Base-by-base conservation (phyloP, 1,140 invertebrate genomes). In the Episyrphus balteatus region DNA sequence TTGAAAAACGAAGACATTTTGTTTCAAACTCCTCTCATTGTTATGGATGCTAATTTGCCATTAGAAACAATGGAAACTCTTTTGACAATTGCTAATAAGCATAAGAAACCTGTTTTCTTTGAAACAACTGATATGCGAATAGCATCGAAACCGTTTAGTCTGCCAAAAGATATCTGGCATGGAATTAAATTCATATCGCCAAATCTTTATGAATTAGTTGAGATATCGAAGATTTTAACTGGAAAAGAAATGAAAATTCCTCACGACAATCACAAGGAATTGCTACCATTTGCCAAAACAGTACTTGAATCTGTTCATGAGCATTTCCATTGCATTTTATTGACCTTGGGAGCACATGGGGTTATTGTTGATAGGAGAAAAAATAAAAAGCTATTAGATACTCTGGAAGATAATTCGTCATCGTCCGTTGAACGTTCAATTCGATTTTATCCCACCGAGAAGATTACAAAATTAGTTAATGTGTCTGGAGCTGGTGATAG, bases 41-140 rank as follows among this genome's bases (percentile, higher is more conserved):
- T 91, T 36, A 66, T 93, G 18, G 91, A 94, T 71, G 87, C 82
- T 18, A 94, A 93, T 70, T 66, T 84, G 40, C 76, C 84, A 12
- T 44, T 74, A 39, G 65, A 77, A 21, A 78, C 84, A 1, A 82
- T 93, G 59, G 65, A 75, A 40, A 71, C 73, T 47, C 66, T 81
- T 12, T 60, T 89, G 39, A 59, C 80, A 45, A 55, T 84, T 7
- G 86, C 85, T 32, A 47, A 68, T 6, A 54, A 73, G 43, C 59
- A 77, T 30, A 59, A 75, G 31, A 76, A 83, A 56, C 86, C 87
- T 62, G 80, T 82, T 2, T 81, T 80, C 66, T 84, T 76, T 63
- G 82, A 84, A 57, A 81, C 82, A 17, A 83, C 82, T 5, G 81
- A 84, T 54, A 59, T 77, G 32, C 62, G 68, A 37, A 76, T 79